Conservation (phyloP, 2,888 invertebrate genomes). For the Lapara coniferarum region DNA sequence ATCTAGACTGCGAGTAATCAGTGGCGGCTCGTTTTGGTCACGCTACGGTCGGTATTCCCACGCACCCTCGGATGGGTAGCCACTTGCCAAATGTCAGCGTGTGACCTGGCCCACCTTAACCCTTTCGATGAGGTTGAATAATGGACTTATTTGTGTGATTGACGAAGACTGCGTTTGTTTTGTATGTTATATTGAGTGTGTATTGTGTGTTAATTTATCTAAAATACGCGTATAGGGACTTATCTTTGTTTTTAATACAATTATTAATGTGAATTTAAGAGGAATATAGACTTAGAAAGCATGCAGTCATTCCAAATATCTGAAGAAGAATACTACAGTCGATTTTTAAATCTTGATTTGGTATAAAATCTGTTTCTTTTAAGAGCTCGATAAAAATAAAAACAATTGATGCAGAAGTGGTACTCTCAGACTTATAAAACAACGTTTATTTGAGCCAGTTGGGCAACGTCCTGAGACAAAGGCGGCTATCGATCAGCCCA, state of each 20-base stretch:
- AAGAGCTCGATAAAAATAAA: not conserved
- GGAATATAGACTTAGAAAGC: too few relatives aligned
- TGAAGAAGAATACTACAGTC: not conserved
- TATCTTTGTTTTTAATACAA: too few relatives aligned
- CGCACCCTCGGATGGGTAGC: slow-evolving; percentile 43
- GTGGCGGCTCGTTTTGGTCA: slow-evolving; percentile 36
- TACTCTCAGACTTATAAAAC: slow-evolving; percentile 28
- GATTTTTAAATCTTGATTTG: not conserved
- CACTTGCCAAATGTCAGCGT: slow-evolving; percentile 43
- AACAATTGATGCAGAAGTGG: slow-evolving; percentile 2
- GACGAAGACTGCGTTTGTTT: too few relatives aligned
- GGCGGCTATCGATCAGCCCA: slow-evolving; percentile 63
- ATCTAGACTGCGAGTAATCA: slow-evolving; percentile 32
- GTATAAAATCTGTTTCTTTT: not conserved
- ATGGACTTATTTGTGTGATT: not conserved
- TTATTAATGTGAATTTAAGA: too few relatives aligned
- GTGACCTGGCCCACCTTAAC: slow-evolving; percentile 39
- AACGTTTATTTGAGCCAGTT: slow-evolving; percentile 49
- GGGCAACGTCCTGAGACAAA: slow-evolving; percentile 62
- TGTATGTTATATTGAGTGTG: too few relatives aligned
- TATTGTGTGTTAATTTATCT: too few relatives aligned
- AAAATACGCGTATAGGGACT: too few relatives aligned
- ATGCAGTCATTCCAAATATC: too few relatives aligned
- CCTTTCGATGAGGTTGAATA: slow-evolving; percentile 26
- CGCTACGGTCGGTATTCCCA: slow-evolving; percentile 36